Percentiles rank a stretch among this genome's conserved stretches.
Conservation (phyloP, 2,888 invertebrate species). For the Mongoloraphidia duomilia region DNA sequence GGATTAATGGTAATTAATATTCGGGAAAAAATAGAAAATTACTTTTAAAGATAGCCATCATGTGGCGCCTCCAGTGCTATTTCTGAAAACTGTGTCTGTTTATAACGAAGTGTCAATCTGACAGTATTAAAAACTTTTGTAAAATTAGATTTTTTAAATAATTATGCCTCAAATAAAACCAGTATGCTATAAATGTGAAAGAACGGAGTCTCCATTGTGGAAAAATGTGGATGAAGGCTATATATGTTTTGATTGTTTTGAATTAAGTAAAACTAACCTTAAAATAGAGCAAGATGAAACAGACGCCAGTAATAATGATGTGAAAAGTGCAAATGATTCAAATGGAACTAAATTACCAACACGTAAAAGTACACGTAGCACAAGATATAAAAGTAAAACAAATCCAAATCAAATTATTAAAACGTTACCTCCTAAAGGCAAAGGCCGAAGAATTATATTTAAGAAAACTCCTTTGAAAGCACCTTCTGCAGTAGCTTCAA, state of each 20-base stretch:
- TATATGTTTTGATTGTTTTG: conserved; percentile 61
- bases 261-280: conserved; percentile 32
- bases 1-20: too few relatives aligned
- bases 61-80: too few relatives aligned
- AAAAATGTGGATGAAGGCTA: conserved; percentile 58
- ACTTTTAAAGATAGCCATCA: too few relatives aligned
- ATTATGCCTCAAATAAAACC: conserved; percentile 30
- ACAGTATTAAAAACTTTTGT: too few relatives aligned
- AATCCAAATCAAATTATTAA: conserved; percentile 32
- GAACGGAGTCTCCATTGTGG: conserved; percentile 60
- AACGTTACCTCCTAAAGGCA: conserved; percentile 41
- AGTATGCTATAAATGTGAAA: conserved; percentile 54
- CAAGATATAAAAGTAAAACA: conserved; percentile 32
- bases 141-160: too few relatives aligned
- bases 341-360: conserved; percentile 35
- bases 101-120: too few relatives aligned
- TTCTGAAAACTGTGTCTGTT: too few relatives aligned
- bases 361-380: conserved; percentile 44
- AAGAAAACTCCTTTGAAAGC: conserved; percentile 70
- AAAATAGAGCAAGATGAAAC: conserved; percentile 23
- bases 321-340: conserved; percentile 27
- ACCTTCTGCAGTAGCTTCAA: conserved; percentile 65
- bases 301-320: conserved; percentile 23
- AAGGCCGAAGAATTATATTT: conserved; percentile 62
- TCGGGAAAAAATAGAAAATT: too few relatives aligned